A percentile compares a stretch with the other conserved stretches of the same genome.
Conservation (phyloP, 2,888 invertebrate genomes). For the Drosophila sordidapex region DNA sequence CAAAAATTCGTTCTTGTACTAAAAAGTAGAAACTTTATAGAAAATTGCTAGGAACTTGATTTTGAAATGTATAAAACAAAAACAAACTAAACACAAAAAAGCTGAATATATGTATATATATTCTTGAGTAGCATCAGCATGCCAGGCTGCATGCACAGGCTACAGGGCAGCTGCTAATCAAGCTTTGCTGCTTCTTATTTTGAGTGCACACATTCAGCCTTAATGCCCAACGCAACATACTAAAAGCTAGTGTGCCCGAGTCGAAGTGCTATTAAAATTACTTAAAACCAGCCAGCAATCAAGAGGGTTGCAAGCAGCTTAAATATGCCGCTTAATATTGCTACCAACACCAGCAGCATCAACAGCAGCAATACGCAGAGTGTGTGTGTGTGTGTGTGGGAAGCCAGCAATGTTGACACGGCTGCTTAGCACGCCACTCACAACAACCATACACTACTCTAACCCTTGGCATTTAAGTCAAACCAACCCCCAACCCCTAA, state of each 20-base stretch:
- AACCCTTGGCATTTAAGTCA: slow-evolving; percentile 20
- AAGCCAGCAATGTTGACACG: slow-evolving; percentile 47
- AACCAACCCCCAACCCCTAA: neutral
- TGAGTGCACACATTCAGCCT: slow-evolving; percentile 27
- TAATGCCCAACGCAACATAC: slow-evolving; percentile 31
- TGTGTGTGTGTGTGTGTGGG: slow-evolving; percentile 10
- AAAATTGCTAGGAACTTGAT: neutral
- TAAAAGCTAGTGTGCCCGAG: slow-evolving; percentile 12
- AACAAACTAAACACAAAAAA: neutral
- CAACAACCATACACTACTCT: slow-evolving; percentile 1
- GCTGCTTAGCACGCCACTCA: slow-evolving; percentile 48
- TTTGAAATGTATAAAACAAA: neutral
- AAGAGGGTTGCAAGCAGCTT: slow-evolving; percentile 63
- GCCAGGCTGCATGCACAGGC: neutral
- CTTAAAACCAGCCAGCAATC: slow-evolving; percentile 74
- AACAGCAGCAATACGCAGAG: neutral
- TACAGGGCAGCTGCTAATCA: neutral
- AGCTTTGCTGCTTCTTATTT: neutral
- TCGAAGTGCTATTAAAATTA: slow-evolving; percentile 72
- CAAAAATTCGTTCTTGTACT: neutral
- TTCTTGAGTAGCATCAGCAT: neutral
- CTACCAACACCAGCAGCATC: slow-evolving; percentile 21
- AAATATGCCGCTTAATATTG: slow-evolving; percentile 74
- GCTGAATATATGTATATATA: neutral
- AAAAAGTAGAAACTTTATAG: neutral